Base-by-base conservation (phyloP, 2,113 vertebrate species). In the Albula goreensis region DNA sequence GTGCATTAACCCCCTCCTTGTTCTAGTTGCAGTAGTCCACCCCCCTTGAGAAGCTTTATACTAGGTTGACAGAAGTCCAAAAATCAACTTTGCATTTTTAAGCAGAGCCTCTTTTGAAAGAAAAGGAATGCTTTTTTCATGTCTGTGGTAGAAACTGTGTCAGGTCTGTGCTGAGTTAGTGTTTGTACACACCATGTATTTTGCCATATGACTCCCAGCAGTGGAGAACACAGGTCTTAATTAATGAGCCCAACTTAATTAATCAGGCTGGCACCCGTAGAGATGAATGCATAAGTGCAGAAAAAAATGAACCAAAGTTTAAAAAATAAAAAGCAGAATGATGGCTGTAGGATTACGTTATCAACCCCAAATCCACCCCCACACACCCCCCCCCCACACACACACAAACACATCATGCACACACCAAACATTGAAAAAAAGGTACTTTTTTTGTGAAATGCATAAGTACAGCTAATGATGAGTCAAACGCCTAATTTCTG, bases 171-270 rank as follows among this genome's bases (percentile, higher is more conserved):
- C 7, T 5, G 17, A 85, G 9, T 85, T 78, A 4, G 15, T 9
- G 51, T 82, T 87, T 17, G 85, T 77, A 84, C 83, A 83, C n/a
- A 22, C 25, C 11, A 51, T 56, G 63, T 41, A 87, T 86, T 84
- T 85, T 89, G 70, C 57, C 25, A 86, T 90, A 50, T 83, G 50
- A 89, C 81, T 48, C 84, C 83, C 88, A 87, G 85, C 89, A 89
- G 89, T 31, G 78, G 81, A 41, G 87, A 89, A 89, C 78, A 86
- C 80, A 85, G 87, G 88, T 88, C 78, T 84, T 88, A 89, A 90
- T 92, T 88, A 92, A 90, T 91, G 87, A 85, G 50, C 80, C 51
- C 50, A 90, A 89, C 92, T 92, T 77, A 90, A 90, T 92, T 82
- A 91, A 91, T 90, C 88, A 88, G 0, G 41, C 5, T 70, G 17